phyloP scores from a whole-genome alignment of 2,888 invertebrate genomes.

The Agrochola lychnidis region DNA sequence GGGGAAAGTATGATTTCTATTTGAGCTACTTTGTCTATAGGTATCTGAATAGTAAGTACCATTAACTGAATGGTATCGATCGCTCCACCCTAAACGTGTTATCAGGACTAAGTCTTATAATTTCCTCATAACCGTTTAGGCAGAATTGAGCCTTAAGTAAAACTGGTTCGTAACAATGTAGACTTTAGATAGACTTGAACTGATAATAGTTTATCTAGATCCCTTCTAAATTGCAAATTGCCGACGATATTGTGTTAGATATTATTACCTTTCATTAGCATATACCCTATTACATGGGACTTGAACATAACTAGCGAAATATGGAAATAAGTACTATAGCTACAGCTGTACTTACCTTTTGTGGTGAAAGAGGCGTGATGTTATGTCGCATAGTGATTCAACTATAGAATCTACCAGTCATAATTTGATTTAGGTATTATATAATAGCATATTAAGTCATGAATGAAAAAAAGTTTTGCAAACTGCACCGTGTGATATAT shows the following conservation, averaged over 20 bases:
- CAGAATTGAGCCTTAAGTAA: background rate
- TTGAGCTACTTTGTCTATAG: too few relatives aligned
- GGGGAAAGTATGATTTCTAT: too few relatives aligned
- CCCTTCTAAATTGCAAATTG: slow-evolving; percentile 44
- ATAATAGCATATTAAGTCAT: too few relatives aligned
- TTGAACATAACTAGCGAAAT: background rate
- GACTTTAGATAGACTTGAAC: slow-evolving; percentile 13
- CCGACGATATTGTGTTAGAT: slow-evolving; percentile 24
- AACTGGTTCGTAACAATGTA: slow-evolving; percentile 20
- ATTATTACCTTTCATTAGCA: slow-evolving; percentile 28
- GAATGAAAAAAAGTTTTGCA: too few relatives aligned
- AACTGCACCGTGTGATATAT: too few relatives aligned
- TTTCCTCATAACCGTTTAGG: slow-evolving; percentile 24
- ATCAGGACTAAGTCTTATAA: slow-evolving; percentile 14
- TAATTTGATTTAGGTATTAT: too few relatives aligned
- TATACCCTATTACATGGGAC: background rate
- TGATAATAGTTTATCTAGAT: slow-evolving; percentile 25
- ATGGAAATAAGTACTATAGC: background rate
- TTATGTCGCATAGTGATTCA: background rate
- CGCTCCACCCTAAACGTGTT: slow-evolving; percentile 3
- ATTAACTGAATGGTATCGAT: background rate
- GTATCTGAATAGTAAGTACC: background rate
- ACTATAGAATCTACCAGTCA: background rate
- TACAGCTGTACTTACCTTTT: background rate
- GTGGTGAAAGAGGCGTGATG: too few relatives aligned